Base-by-base conservation (phyloP, 2,113 vertebrate species). In the Ctenomys sociabilis region DNA sequence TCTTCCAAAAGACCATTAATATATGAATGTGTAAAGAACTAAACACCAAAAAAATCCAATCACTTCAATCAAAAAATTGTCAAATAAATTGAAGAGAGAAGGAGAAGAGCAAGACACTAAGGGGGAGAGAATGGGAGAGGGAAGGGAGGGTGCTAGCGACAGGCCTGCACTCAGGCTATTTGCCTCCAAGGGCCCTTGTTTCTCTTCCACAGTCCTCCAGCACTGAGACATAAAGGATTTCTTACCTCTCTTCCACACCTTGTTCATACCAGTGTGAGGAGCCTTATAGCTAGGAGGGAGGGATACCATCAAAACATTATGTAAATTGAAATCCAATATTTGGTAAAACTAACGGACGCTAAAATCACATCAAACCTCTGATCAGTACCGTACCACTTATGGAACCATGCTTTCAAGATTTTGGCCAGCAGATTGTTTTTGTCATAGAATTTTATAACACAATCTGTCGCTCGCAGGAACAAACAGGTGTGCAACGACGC, bases 401-500 rank as follows among this genome's bases (percentile, higher is more conserved):
- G n/a, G 37, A 83, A 26, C 16, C 17, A 45, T n/a, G 75, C 61
- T 68, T 94, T 92, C 22, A 92, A 43, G 68, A 70, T 89, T 89
- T 80, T 70, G 59, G 89, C 28, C 80, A 59, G 49, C 24, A 24
- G 28, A 86, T 83, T 59, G 59, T 64, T 78, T 77, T 57, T 32
- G 37, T n/a, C 26, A 54, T 14, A 70, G 66, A 57, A 82, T 89
- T 88, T 96, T 91, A 68, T 63, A 95, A 85, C 68, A 81, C 30
- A 24, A 81, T 37, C 37, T 22, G 32, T 63, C 13, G 64, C n/a
- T 12, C 37, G 43, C 19, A 21, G 95, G 26, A 28, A 12, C 24
- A 91, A 77, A 91, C 43, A 19, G 54, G 35, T 10, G 19, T 5
- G 26, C n/a, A 92, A 72, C 4, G 13, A 63, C 49, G 28, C 10